Evolutionary conservation across 2,797 vertebrate species (phyloP).

Genomic region (Xiphorhynchus erythropygius): DNA sequence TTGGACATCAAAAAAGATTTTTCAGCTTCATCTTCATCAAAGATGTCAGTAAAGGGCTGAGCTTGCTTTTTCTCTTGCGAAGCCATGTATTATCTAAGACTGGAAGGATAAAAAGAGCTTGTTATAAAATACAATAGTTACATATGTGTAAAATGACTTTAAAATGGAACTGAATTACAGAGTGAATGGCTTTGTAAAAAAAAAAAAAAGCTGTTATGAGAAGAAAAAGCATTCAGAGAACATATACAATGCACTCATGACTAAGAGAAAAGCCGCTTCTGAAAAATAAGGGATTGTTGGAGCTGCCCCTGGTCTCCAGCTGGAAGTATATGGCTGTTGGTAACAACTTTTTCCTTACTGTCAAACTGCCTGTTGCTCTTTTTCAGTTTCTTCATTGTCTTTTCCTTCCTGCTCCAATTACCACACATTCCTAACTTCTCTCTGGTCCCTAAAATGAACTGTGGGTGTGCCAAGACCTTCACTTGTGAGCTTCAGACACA

Average conservation of each 20-base stretch:
- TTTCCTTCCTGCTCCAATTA: neutral
- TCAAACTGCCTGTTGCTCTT: neutral
- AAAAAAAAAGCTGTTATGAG: neutral
- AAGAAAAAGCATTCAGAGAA: neutral
- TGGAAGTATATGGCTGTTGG: neutral
- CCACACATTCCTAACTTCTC: neutral
- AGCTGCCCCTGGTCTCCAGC: neutral
- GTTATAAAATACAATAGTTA: neutral
- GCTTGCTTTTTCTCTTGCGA: constrained; percentile 21
- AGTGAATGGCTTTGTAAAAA: neutral
- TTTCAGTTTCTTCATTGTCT: neutral
- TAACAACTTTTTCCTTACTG: neutral
- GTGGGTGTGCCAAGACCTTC: neutral
- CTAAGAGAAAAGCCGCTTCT: neutral
- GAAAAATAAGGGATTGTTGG: neutral
- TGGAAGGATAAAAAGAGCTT: neutral
- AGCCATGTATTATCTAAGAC: constrained; percentile 63
- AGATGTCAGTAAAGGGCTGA: constrained; percentile 78
- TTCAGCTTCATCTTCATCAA: constrained; percentile 88
- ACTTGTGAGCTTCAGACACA: neutral
- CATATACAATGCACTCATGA: neutral
- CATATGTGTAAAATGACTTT: neutral
- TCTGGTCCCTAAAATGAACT: neutral
- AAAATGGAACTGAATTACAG: neutral
- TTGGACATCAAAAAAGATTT: constrained; percentile 81